Evolutionary conservation across 2,797 vertebrate species (phyloP).

Genomic region (Somateria mollissima): DNA sequence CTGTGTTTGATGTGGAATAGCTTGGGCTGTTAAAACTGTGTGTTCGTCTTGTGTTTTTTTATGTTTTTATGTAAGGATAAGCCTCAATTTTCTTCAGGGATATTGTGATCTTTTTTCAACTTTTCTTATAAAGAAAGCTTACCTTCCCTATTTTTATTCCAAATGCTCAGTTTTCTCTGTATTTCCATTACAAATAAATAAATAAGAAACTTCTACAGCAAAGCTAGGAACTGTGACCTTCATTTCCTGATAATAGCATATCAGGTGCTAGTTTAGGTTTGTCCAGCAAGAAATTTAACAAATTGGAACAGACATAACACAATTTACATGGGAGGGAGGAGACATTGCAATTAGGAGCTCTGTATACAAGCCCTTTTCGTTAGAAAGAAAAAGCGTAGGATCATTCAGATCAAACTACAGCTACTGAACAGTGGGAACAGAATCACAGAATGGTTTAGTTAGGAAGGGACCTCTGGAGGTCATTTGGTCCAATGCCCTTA

Average conservation of each 20-base stretch:
- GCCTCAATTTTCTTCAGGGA: neutral
- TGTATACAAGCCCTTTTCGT: neutral
- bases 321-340: neutral
- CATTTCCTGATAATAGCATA: neutral
- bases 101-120: neutral
- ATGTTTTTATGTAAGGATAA: neutral
- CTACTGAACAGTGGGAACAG: neutral
- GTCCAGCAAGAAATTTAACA: neutral
- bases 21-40: neutral
- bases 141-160: neutral
- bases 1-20: neutral
- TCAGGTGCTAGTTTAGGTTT: neutral
- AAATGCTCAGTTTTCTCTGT: neutral
- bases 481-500: too few species aligned
- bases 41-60: neutral
- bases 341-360: neutral
- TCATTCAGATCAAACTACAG: neutral
- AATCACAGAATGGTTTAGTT: neutral
- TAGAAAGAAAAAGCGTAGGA: neutral
- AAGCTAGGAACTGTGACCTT: neutral
- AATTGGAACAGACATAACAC: neutral
- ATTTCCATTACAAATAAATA: neutral
- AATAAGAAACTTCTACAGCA: neutral
- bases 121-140: neutral
- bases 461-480: neutral